These are phyloP conservation scores for Eubasilissa splendida DNA, from an alignment of 2,888 invertebrate genomes.

Conservation along the genomic window DNA sequence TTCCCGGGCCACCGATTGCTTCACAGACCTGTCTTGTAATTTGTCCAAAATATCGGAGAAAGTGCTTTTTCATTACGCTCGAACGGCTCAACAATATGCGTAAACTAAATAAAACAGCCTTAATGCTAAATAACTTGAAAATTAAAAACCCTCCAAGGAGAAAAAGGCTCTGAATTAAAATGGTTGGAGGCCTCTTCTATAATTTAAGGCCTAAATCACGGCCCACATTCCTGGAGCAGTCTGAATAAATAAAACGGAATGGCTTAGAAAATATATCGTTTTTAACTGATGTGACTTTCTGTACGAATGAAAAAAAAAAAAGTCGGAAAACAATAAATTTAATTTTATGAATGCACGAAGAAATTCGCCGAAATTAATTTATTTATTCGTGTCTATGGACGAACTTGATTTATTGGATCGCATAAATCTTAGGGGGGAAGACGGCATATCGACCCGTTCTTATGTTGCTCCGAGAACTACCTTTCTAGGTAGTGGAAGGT, in stretches of 20 bases:
- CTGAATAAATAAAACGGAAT: background rate
- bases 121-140: no score
- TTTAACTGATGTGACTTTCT: conserved; percentile 11
- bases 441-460: conserved; percentile 4
- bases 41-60: no score
- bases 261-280: background rate
- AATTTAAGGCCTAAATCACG: no score
- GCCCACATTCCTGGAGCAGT: background rate
- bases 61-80: no score
- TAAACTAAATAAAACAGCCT: no score
- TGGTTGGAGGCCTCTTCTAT: no score
- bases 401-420: conserved; percentile 14
- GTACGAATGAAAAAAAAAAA: background rate
- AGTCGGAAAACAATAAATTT: conserved; percentile 16
- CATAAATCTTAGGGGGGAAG: conserved; percentile 20
- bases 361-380: conserved; percentile 28
- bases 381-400: conserved; percentile 32
- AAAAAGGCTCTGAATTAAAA: no score
- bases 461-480: background rate
- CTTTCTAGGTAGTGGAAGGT: background rate
- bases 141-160: no score
- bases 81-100: no score
- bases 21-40: no score
- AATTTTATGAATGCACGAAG: conserved; percentile 30
- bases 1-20: no score